These are phyloP conservation scores for Notothenia rossii DNA, from an alignment of 2,113 vertebrate genomes.

Conservation along the genomic window DNA sequence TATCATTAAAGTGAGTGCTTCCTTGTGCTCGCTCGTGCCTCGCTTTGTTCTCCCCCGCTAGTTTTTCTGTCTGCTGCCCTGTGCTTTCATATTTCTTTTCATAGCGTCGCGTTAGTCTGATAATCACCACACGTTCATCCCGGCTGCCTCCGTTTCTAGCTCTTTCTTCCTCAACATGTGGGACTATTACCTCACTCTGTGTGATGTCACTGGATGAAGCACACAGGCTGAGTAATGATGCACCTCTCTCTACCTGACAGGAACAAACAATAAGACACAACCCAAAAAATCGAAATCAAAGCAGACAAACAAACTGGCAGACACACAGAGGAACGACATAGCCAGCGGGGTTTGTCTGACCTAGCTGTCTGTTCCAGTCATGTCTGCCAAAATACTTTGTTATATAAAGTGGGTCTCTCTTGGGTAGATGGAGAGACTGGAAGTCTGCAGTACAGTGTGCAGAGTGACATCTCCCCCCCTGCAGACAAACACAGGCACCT, in stretches of 20 bases:
- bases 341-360: conserved; percentile 61
- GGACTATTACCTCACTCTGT: conserved; percentile 33
- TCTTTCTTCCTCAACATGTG: conserved; percentile 11
- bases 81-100: conserved; percentile 21
- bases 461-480: conserved; percentile 36
- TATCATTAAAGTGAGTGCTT: not conserved
- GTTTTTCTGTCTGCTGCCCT: conserved; percentile 17
- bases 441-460: conserved; percentile 45
- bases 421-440: conserved; percentile 57
- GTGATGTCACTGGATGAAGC: conserved; percentile 35
- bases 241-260: conserved; percentile 17
- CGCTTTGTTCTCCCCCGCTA: not conserved
- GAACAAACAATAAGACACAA: conserved; percentile 16
- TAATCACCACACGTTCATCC: conserved; percentile 14
- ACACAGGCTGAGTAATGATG: conserved; percentile 23
- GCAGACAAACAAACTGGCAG: conserved; percentile 7
- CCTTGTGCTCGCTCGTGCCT: not conserved
- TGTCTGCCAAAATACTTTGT: conserved; percentile 69
- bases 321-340: conserved; percentile 21
- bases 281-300: not conserved
- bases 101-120: conserved; percentile 26
- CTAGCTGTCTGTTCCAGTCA: conserved; percentile 55
- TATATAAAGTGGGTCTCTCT: conserved; percentile 63
- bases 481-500: conserved; percentile 43
- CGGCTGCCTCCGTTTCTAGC: conserved; percentile 26